Conservation (phyloP, 2,888 invertebrate species). For the Tenthredo distinguenda region DNA sequence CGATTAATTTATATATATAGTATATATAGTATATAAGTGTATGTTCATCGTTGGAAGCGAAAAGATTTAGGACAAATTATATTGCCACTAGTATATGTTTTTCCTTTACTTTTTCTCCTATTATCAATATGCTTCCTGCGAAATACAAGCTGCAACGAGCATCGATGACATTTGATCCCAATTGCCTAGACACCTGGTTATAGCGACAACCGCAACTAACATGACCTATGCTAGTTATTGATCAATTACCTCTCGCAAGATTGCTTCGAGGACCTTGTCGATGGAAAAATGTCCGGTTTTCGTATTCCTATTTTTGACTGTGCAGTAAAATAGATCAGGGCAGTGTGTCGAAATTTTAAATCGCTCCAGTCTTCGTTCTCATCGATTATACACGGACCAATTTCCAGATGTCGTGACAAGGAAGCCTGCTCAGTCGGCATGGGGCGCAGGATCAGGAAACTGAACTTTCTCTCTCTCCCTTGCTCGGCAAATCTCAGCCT, state of each 20-base stretch:
- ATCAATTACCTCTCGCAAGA: slow-evolving; percentile 5
- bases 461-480: slow-evolving; percentile 48
- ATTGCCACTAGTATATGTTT: background rate
- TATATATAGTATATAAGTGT: background rate
- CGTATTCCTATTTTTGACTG: background rate
- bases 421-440: background rate
- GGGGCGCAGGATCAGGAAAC: slow-evolving; percentile 41
- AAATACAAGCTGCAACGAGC: background rate
- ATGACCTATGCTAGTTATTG: slow-evolving; percentile 2
- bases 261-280: background rate
- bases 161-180: background rate
- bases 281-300: background rate
- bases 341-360: background rate
- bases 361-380: slow-evolving; percentile 4
- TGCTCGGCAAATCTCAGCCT: slow-evolving; percentile 27
- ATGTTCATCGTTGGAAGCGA: background rate
- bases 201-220: background rate
- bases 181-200: background rate
- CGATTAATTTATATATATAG: background rate
- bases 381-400: slow-evolving; percentile 33
- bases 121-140: background rate
- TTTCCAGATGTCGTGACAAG: slow-evolving; percentile 45
- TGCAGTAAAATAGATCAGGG: background rate
- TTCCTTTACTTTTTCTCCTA: background rate
- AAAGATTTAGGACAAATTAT: background rate